Evolutionary conservation across 2,113 vertebrate genomes (phyloP), one percentile per base, ranked within the genome.

Genomic region (Trogon melanurus): DNA sequence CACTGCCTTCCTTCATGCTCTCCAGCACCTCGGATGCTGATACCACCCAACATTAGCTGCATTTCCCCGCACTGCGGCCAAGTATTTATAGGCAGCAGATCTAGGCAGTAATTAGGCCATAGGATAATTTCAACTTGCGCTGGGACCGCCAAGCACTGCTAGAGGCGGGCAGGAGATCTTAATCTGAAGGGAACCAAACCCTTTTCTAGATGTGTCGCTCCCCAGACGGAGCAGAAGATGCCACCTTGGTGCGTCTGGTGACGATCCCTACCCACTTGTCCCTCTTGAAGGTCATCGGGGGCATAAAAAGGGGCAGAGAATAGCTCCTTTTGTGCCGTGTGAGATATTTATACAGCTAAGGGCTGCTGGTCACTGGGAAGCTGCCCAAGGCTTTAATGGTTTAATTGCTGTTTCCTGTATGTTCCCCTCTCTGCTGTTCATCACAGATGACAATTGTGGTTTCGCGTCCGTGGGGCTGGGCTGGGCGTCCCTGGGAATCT

Each of bases 391-490:
- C 76, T 91, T 95, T 89, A 95, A 96, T 89, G 87, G 67, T 83
- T 89, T 94, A 95, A 95, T 95, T 97, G 91, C 87, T 50, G 70
- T 88, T 97, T 97, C 95, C 95, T 96, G 92, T 90, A 91, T 4
- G 38, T 80, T 92, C 85, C 56, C 19, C 60, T 93, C 85, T 85
- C 95, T 93, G 94, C 53, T 94, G 95, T 94, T 95, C 95, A 89
- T 97, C 94, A 95, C 85, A 66, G 92, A 95, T 93, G 95, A 96
- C 92, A 96, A 91, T 13, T 89, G 95, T 93, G 93, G 61, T 82
- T 93, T 91, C 4, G 3, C 48, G 81, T 79, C 88, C 4, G 1
- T n/a, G 20, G 32, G 8, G 20, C 56, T 93, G 90, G 85, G 66
- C 66, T 72, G 79, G 71, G 50, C 65, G 25, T 96, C 71, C 90